Conservation (phyloP, 2,888 invertebrate species). For the Epistrophella euchroma region DNA sequence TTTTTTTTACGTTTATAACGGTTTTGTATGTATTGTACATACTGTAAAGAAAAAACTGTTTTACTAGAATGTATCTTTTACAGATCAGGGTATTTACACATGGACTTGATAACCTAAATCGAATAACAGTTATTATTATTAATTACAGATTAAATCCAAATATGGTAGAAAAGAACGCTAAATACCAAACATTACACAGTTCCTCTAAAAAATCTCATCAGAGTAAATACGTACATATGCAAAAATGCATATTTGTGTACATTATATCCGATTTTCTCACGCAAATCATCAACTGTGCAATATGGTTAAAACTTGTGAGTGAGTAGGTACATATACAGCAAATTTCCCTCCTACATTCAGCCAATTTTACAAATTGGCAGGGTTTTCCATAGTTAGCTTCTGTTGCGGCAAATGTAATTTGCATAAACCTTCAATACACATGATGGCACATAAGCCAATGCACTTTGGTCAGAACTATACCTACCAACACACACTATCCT, state of each 20-base stretch:
- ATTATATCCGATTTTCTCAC: conserved; percentile 65
- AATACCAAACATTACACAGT: neutral
- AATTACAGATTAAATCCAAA: conserved; percentile 5
- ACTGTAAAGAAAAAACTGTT: too few species aligned
- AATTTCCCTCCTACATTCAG: conserved; percentile 12
- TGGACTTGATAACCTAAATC: neutral
- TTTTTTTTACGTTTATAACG: too few species aligned
- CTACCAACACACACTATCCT: neutral
- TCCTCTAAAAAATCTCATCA: neutral
- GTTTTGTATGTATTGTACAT: too few species aligned
- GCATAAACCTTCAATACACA: conserved; percentile 61
- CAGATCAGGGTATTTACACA: too few species aligned
- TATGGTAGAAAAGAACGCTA: neutral
- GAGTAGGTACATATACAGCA: neutral
- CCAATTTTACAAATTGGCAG: conserved; percentile 52
- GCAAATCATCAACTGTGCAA: conserved; percentile 63
- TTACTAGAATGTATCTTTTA: too few species aligned
- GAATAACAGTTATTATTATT: conserved; percentile 20
- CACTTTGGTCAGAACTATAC: conserved; percentile 51
- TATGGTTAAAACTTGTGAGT: conserved; percentile 31
- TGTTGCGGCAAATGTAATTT: conserved; percentile 55
- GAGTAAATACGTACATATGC: too few species aligned
- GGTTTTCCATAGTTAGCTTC: conserved; percentile 24
- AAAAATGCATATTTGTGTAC: neutral
- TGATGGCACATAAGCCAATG: conserved; percentile 69